Conservation (phyloP, 2,888 invertebrate species). For the Mesorhabditis spiculigera region DNA sequence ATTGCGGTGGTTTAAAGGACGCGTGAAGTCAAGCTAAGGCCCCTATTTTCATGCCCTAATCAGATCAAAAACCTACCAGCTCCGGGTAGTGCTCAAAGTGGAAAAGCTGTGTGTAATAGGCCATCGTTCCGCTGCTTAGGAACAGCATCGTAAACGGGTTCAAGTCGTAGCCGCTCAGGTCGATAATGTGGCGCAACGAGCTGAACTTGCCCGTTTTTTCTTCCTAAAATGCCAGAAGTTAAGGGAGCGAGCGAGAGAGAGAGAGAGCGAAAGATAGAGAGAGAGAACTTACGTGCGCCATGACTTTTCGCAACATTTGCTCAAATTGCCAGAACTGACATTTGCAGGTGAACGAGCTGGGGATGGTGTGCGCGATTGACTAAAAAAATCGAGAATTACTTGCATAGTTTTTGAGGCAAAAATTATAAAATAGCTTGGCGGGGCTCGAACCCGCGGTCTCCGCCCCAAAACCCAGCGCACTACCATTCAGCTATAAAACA, state of each 20-base stretch:
- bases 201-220: constrained; percentile 46
- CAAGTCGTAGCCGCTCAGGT: constrained; percentile 55
- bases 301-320: constrained; percentile 53
- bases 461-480: too few relatives aligned
- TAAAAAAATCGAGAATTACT: too few relatives aligned
- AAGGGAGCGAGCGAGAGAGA: background rate
- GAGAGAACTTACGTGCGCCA: constrained; percentile 44
- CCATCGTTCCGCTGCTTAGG: constrained; percentile 52
- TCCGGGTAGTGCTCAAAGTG: constrained; percentile 59
- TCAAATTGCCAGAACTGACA: constrained; percentile 58
- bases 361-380: constrained; percentile 52
- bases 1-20: too few relatives aligned
- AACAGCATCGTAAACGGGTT: constrained; percentile 58
- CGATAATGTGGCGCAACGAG: constrained; percentile 52
- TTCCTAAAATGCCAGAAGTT: constrained; percentile 34
- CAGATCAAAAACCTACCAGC: constrained; percentile 29
- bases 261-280: background rate
- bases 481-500: background rate
- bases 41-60: too few relatives aligned
- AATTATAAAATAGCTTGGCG: too few relatives aligned
- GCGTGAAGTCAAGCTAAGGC: too few relatives aligned
- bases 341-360: constrained; percentile 48
- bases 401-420: too few relatives aligned
- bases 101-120: constrained; percentile 56
- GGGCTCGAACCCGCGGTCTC: too few relatives aligned